Conservation (phyloP, 2,888 invertebrate species). For the Parnassius orleans region DNA sequence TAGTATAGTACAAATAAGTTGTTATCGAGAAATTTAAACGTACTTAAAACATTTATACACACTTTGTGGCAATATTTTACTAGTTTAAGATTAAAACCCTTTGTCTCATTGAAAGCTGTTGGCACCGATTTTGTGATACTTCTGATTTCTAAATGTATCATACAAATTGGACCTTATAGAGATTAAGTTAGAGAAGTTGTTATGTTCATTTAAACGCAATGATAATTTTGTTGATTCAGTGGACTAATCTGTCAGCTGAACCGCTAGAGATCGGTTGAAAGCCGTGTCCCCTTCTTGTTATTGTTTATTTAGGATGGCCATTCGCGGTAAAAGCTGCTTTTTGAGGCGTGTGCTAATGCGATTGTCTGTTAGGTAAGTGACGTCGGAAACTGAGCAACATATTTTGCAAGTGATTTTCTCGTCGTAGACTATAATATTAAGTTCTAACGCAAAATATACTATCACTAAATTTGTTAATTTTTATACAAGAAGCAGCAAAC, state of each 20-base stretch:
- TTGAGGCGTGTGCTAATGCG: conserved; percentile 75
- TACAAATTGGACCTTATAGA: neutral
- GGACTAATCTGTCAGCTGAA: conserved; percentile 79
- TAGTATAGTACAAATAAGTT: no score
- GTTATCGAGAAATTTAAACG: no score
- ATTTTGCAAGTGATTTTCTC: conserved; percentile 4
- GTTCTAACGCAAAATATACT: no score
- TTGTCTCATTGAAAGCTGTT: no score
- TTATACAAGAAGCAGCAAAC: no score
- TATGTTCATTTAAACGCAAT: conserved; percentile 32
- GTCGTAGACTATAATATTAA: no score
- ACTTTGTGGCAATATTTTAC: no score
- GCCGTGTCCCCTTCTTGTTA: conserved; percentile 71
- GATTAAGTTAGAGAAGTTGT: conserved; percentile 5
- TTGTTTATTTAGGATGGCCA: conserved; percentile 79
- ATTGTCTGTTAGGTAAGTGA: conserved; percentile 67
- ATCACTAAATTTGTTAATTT: no score
- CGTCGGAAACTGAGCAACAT: conserved; percentile 30
- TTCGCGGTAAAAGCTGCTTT: conserved; percentile 72
- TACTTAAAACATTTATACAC: no score
- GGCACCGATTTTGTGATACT: no score
- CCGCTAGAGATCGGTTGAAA: conserved; percentile 76
- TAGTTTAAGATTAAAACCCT: no score
- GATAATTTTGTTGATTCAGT: conserved; percentile 57
- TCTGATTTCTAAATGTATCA: no score